Evolutionary conservation across 1,140 invertebrate species (phyloP), one percentile per base, ranked within the genome.

Genomic region (Pogonomyrmex barbatus): DNA sequence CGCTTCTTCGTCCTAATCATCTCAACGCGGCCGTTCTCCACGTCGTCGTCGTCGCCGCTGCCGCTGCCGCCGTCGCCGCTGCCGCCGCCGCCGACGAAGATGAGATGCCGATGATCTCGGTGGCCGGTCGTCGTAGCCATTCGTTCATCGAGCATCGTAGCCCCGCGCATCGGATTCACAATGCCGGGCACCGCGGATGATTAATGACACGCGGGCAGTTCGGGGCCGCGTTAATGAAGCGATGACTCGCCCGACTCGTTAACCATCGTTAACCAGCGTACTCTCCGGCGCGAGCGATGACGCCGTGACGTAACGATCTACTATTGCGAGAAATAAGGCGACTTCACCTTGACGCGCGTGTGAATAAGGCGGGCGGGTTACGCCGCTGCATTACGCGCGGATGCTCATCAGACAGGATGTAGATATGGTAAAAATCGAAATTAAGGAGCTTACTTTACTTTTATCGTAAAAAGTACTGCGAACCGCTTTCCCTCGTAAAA

Each of bases 201-300:
- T 90, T 91, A 91, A 91, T 90, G 89, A 89, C 87, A 77, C 81
- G 81, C 77, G 76, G 65, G 33, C 83, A 71, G 81, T 45, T 62
- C 87, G 73, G 60, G 42, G 84, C 67, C 75, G 71, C 90, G 87
- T 90, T 90, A 91, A 91, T 90, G 89, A 91, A 90, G 87, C 89
- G 89, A 90, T 91, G 90, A 91, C 89, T 88, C 78, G 89, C 36
- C 86, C 82, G 81, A 85, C 83, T 88, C 77, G 86, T 52, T 63
- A 63, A 87, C 85, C 39, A 39, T 83, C 67, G 79, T 83, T 87
- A 87, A 87, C 85, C 81, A 67, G 78, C 85, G 52, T 67, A 65
- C 68, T 67, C 79, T 65, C 65, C 58, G 65, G 33, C 67, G 52
- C 42, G 54, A 79, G 73, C 71, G 73, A 85, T 78, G n/a, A n/a